Evolutionary conservation across 2,113 vertebrate genomes (phyloP).

Genomic region (Dunckerocampus dactyliophorus): DNA sequence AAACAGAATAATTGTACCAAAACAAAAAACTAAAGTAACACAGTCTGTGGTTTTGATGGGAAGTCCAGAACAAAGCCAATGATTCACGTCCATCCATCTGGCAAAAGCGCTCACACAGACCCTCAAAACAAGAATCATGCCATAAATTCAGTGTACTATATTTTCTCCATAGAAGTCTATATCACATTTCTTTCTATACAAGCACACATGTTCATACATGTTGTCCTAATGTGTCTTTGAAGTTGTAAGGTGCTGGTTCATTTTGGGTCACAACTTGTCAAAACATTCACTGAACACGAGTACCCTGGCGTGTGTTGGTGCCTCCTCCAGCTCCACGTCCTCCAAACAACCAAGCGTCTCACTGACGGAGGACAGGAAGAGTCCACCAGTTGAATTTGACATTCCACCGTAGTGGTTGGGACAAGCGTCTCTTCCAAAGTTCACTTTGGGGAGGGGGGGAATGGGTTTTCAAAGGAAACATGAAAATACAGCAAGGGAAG

Average conservation of each 20-base stretch:
- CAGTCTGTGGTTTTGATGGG: slow-evolving; percentile 62
- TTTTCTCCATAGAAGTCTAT: slow-evolving; percentile 70
- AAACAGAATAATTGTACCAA: slow-evolving; percentile 70
- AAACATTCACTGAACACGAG: slow-evolving; percentile 72
- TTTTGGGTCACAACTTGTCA: slow-evolving; percentile 62
- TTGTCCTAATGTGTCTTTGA: slow-evolving; percentile 53
- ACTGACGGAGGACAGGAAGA: slow-evolving; percentile 2
- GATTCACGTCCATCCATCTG: slow-evolving; percentile 44
- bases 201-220: slow-evolving; percentile 68
- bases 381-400: slow-evolving; percentile 32
- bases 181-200: slow-evolving; percentile 73
- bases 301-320: slow-evolving; percentile 52
- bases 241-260: slow-evolving; percentile 73
- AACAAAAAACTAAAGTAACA: slow-evolving; percentile 78
- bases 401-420: slow-evolving; percentile 38
- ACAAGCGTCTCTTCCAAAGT: slow-evolving; percentile 32
- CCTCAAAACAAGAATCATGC: slow-evolving; percentile 67
- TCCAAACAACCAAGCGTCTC: background rate
- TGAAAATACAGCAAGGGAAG: slow-evolving; percentile 60
- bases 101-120: slow-evolving; percentile 45
- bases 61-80: slow-evolving; percentile 42
- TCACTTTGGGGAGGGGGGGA: slow-evolving; percentile 15
- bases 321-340: slow-evolving; percentile 27
- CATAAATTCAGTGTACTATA: slow-evolving; percentile 73
- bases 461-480: slow-evolving; percentile 12